Conservation (phyloP, 2,888 invertebrate genomes). For the Sialis lutaria region DNA sequence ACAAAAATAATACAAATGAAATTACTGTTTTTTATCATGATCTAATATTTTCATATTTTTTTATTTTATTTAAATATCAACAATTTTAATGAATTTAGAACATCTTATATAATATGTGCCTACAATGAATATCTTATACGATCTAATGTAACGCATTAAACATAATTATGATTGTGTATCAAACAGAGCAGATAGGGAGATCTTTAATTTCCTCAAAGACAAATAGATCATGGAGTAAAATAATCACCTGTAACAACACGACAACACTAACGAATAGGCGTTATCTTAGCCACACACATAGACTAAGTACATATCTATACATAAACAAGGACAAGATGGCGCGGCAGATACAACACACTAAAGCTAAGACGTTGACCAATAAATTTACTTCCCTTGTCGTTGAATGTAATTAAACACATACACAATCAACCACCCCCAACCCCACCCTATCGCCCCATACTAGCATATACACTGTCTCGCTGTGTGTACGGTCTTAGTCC, state of each 20-base stretch:
- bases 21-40: too few relatives aligned
- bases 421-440: constrained; percentile 6
- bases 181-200: neutral
- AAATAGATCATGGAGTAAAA: neutral
- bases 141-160: neutral
- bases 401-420: constrained; percentile 16
- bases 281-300: neutral
- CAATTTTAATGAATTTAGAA: too few relatives aligned
- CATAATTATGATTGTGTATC: neutral
- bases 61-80: too few relatives aligned
- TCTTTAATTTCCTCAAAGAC: neutral
- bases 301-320: neutral
- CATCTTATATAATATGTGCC: too few relatives aligned
- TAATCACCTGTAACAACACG: too few relatives aligned
- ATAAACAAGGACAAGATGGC: too few relatives aligned
- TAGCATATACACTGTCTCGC: neutral
- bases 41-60: too few relatives aligned
- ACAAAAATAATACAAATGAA: too few relatives aligned
- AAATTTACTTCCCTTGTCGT: constrained; percentile 14
- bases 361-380: constrained; percentile 15
- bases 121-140: neutral
- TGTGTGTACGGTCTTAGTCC: too few relatives aligned
- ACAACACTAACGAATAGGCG: neutral
- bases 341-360: constrained; percentile 1
- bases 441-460: neutral